Base-by-base conservation (phyloP, 1,140 invertebrate species). In the Pectinophora gossypiella region DNA sequence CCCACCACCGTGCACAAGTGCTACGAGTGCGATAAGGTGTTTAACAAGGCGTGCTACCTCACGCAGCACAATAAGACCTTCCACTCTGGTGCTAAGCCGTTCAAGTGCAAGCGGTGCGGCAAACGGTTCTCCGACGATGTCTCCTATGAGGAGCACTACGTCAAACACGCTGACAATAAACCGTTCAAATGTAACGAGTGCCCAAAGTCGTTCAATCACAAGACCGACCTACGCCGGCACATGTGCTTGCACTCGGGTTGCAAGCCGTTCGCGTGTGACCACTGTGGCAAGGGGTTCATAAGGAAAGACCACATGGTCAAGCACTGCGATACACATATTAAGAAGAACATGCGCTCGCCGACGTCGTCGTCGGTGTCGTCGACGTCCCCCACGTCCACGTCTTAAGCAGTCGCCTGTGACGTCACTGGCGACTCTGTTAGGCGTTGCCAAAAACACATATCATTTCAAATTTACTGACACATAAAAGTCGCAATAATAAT, bases 261-360 rank as follows among this genome's bases (percentile, higher is more conserved):
- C 59, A 95, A 95, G 72, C 95, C 96, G 10, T 96, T 94, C 77
- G 88, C 91, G 42, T 98, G 96, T 87, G 89, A 91, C 49, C 90
- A 90, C 23, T 97, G 96, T 75, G 91, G 91, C 40, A 98, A 98
- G 85, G 94, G 95, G 18, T 98, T 98, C 83, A 97, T 96, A 59
- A 91, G 97, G 46, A 96, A 97, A 79, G 97, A 98, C 81, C 97
- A 98, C 81, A 95, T 98, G 94, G 91, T 95, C 51, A 98, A 98
- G 83, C 97, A 98, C 84, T 89, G 91, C 48, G 94, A 95, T 49
- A 98, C 96, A 18, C 97, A 98, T 82, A 76, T 77, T 58, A 89
- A 84, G 68, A 88, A 87, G 58, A 84, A 74, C 52, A 59, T 76
- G 48, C 75, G 78, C 13, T 70, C 82, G 21, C 56, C 60, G 21